phyloP scores from a whole-genome alignment of 2,113 vertebrate genomes.

The Stigmatopora argus region DNA sequence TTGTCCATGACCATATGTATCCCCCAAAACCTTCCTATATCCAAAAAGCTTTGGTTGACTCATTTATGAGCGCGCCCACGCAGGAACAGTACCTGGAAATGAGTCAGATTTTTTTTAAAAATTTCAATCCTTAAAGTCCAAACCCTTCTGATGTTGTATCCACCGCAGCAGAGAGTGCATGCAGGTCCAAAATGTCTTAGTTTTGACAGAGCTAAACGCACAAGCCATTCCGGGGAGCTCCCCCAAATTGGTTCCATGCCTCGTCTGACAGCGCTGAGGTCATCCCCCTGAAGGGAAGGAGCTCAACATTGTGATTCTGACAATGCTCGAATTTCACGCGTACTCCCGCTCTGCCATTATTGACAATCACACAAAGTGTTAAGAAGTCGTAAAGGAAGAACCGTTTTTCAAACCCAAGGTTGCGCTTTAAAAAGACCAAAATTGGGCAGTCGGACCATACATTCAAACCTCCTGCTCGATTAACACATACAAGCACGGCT shows the following conservation, averaged over 20 bases:
- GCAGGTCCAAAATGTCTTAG: constrained; percentile 49
- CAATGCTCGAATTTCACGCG: constrained; percentile 43
- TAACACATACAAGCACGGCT: constrained; percentile 59
- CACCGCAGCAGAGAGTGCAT: constrained; percentile 36
- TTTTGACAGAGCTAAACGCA: constrained; percentile 58
- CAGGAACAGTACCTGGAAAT: constrained; percentile 42
- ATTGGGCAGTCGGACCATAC: constrained; percentile 34
- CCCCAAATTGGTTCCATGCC: constrained; percentile 69
- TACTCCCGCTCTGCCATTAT: constrained; percentile 44
- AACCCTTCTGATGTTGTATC: constrained; percentile 19
- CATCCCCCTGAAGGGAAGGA: constrained; percentile 41
- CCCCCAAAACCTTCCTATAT: constrained; percentile 40
- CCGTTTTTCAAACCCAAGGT: constrained; percentile 31
- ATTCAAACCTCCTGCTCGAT: constrained; percentile 54
- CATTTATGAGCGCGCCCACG: constrained; percentile 58
- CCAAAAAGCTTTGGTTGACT: constrained; percentile 56
- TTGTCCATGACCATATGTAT: constrained; percentile 49
- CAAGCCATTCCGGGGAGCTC: constrained; percentile 54
- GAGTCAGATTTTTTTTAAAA: constrained; percentile 50
- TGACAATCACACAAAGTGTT: constrained; percentile 29
- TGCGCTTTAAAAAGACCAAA: constrained; percentile 10
- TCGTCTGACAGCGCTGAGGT: constrained; percentile 62
- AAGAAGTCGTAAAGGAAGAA: constrained; percentile 15
- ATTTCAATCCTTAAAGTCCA: constrained; percentile 35
- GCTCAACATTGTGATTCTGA: constrained; percentile 30